Evolutionary conservation across 2,113 vertebrate species (phyloP).

Genomic region (Bos javanicus): DNA sequence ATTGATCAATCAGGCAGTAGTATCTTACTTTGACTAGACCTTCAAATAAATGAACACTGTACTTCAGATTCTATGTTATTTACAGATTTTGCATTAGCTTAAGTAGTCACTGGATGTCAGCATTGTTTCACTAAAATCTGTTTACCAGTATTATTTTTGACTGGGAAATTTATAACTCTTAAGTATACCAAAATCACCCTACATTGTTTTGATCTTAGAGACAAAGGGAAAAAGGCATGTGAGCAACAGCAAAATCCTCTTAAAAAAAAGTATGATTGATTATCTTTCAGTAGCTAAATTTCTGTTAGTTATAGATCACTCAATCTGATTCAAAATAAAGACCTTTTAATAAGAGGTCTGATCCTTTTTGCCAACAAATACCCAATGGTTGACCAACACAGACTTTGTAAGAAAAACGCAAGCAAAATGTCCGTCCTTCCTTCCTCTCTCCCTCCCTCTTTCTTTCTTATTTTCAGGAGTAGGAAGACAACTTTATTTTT

Average conservation of each 20-base stretch:
- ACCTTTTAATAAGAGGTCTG: neutral
- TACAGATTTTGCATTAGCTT: neutral
- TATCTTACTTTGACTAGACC: neutral
- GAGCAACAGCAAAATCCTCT: neutral
- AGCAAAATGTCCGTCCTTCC: neutral
- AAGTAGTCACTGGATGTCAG: constrained; percentile 43
- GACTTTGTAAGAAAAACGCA: neutral
- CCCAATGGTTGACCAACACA: neutral
- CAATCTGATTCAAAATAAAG: neutral
- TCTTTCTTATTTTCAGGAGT: neutral
- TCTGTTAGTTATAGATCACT: neutral
- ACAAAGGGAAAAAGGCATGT: neutral
- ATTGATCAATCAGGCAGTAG: neutral
- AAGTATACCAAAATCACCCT: neutral
- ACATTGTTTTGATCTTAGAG: neutral
- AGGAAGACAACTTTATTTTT: neutral
- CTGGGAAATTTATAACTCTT: constrained; percentile 13
- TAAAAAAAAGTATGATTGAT: neutral
- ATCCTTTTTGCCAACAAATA: neutral
- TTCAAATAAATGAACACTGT: neutral
- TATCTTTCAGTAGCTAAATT: neutral
- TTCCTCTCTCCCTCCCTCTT: neutral
- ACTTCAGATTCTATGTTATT: neutral
- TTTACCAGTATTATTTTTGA: constrained; percentile 45
- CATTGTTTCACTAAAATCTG: constrained; percentile 3